Evolutionary conservation across 2,113 vertebrate genomes (phyloP).

Genomic region (Gnathonemus echidnorhynchus): DNA sequence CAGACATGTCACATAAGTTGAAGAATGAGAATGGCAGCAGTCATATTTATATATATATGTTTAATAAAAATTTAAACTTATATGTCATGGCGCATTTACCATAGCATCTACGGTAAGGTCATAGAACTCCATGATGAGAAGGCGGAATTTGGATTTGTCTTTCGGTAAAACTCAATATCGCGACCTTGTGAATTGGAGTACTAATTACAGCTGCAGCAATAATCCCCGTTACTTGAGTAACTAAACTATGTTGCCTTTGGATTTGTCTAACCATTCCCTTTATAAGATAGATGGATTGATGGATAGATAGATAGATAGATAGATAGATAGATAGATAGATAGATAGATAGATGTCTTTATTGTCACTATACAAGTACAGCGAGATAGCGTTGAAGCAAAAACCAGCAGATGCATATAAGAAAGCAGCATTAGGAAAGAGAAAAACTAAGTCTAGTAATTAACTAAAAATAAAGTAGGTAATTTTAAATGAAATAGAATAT

Average conservation of each 20-base stretch:
- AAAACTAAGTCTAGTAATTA: no score
- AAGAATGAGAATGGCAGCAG: background rate
- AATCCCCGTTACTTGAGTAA: background rate
- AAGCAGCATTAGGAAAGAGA: no score
- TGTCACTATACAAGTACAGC: no score
- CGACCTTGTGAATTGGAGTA: slow-evolving; percentile 19
- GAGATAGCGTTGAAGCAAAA: no score
- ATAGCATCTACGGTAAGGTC: slow-evolving; percentile 18
- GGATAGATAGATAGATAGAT: no score
- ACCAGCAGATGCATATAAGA: no score
- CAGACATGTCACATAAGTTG: background rate
- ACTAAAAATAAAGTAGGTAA: no score
- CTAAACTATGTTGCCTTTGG: background rate
- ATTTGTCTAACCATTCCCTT: background rate
- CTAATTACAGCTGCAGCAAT: background rate
- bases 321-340: no score
- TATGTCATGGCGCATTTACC: background rate
- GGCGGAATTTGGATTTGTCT: slow-evolving; percentile 22
- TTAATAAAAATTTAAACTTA: background rate
- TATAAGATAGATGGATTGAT: background rate
- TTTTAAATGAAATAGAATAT: no score
- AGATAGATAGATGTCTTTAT: no score
- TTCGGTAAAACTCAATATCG: slow-evolving; percentile 9
- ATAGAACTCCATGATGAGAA: slow-evolving; percentile 30
- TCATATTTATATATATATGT: background rate